Evolutionary conservation across 2,888 invertebrate species (phyloP).

Genomic region (Hyppa rectilinea): DNA sequence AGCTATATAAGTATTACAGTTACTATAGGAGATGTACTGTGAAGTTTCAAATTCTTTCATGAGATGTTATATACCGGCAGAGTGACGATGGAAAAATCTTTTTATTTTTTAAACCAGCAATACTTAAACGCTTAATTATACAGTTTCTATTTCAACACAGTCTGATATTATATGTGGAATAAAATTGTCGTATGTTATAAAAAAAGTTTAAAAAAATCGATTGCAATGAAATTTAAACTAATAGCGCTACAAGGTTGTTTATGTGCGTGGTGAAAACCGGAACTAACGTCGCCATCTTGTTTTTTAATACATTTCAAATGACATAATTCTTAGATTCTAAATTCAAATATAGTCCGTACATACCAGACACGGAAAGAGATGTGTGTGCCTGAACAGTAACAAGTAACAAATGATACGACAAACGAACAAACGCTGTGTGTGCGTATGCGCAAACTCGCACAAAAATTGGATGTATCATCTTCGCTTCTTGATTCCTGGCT

Average conservation of each 20-base stretch:
- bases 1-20: background rate
- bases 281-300: no score
- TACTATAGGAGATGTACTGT: conserved; percentile 1
- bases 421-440: no score
- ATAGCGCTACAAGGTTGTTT: no score
- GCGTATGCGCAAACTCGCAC: background rate
- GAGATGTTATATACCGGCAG: background rate
- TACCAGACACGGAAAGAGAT: background rate
- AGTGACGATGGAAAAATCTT: background rate
- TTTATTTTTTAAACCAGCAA: background rate
- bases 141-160: no score
- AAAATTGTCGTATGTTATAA: background rate
- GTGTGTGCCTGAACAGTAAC: background rate
- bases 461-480: background rate
- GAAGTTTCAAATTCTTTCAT: background rate
- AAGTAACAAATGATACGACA: background rate
- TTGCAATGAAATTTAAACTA: background rate
- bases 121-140: background rate
- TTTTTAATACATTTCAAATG: no score
- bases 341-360: conserved; percentile 1
- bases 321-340: no score
- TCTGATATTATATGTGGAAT: no score
- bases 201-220: background rate
- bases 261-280: no score
- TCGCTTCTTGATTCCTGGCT: background rate